Evolutionary conservation across 2,888 invertebrate genomes (phyloP), one percentile per base, ranked within the genome.

Genomic region (Diarsia dahlii): DNA sequence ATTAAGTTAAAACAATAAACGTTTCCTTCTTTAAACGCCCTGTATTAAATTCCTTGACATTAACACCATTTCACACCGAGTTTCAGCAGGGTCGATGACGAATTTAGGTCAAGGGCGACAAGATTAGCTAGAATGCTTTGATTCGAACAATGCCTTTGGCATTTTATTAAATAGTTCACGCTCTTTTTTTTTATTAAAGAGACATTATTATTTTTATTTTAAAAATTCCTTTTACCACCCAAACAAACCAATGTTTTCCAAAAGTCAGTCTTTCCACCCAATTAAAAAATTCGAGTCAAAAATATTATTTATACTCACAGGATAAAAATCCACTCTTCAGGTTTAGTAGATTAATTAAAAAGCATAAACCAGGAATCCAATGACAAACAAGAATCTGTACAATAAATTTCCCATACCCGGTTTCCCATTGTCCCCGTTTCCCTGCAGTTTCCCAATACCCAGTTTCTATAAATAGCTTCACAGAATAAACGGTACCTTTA

Each of bases 401-500:
- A 65, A 69, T 56, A 74, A 73, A 69, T 9, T 63, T 39, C 86
- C 84, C 62, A 84, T 76, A 85, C 85, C 81, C 71, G 8, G 39
- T 39, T 8, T 8, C 39, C 39, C 39, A 39, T 39, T 39, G 58
- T n/a, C 62, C 62, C 39, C 28, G 28, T 28, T 28, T 28, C 28
- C 28, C 28, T 2, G 28, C n/a, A 45, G 45, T 45, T 63, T 45
- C 84, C 88, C 87, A 75, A 84, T 86, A 82, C 88, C 87, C 87
- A 87, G 79, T 84, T 84, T 85, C 76, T 84, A 91, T 86, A 87
- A 89, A 89, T 85, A 90, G 86, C 88, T 84, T 91, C 89, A 93
- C 89, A 90, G 88, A 93, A 93, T 91, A 84, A 92, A 91, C 89
- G 92, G 92, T 95, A 96, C 95, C 95, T 96, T 94, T 91, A 93